Evolutionary conservation across 2,888 invertebrate genomes (phyloP).

Genomic region (Thera obeliscata): DNA sequence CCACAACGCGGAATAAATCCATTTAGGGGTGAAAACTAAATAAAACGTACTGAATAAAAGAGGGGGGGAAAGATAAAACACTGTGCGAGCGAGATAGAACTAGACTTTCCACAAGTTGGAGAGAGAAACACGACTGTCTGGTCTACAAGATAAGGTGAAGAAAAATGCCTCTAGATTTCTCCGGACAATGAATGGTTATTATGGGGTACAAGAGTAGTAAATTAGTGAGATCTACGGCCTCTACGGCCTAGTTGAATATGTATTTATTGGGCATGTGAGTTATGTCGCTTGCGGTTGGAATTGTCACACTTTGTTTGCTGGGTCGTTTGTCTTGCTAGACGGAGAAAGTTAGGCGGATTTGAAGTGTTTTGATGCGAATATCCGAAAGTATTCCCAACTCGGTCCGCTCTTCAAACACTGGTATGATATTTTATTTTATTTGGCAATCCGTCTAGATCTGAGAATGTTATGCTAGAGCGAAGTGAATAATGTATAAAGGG

Average conservation of each 20-base stretch:
- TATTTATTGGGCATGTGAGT: conserved; percentile 72
- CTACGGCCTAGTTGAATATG: conserved; percentile 79
- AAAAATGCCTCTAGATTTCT: conserved; percentile 80
- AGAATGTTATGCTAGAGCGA: too few species aligned
- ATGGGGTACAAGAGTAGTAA: conserved; percentile 78
- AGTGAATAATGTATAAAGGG: too few species aligned
- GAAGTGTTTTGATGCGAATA: conserved; percentile 20
- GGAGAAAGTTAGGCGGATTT: conserved; percentile 8
- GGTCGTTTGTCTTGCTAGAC: conserved; percentile 34
- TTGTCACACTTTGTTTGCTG: conserved; percentile 26
- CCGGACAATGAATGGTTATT: conserved; percentile 79
- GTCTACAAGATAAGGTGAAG: conserved; percentile 78
- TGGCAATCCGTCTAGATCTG: background rate
- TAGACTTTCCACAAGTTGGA: conserved; percentile 41
- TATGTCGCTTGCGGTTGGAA: conserved; percentile 48
- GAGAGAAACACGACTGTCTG: conserved; percentile 64
- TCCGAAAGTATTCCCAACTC: conserved; percentile 1
- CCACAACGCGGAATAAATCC: conserved; percentile 71
- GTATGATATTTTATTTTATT: background rate
- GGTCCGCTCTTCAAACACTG: background rate
- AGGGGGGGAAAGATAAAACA: conserved; percentile 66
- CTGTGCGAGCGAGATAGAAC: conserved; percentile 39
- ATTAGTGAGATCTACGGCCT: conserved; percentile 81
- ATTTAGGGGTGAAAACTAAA: conserved; percentile 79
- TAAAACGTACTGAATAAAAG: conserved; percentile 73